These are phyloP conservation scores for Platysternon megacephalum DNA, from an alignment of 2,113 vertebrate species.

Conservation along the genomic window DNA sequence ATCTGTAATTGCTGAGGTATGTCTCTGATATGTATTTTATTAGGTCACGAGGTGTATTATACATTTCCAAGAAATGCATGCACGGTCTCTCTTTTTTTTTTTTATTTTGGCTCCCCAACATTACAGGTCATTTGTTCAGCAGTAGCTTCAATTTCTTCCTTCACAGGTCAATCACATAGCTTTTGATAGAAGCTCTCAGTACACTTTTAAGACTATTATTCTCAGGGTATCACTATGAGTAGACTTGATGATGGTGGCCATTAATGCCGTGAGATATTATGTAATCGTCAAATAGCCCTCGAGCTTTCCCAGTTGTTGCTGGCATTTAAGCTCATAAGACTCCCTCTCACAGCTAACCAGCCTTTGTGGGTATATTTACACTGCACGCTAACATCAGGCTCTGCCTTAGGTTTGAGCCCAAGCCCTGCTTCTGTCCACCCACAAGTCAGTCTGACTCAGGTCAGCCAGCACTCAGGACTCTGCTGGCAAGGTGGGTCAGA, in stretches of 20 bases:
- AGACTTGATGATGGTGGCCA: background rate
- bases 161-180: background rate
- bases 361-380: background rate
- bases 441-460: background rate
- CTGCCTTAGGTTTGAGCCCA: background rate
- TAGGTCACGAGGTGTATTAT: background rate
- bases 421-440: background rate
- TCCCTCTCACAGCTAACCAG: background rate
- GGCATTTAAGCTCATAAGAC: background rate
- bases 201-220: background rate
- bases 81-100: background rate
- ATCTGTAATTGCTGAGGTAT: background rate
- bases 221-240: background rate
- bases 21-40: background rate
- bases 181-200: background rate
- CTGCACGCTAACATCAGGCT: background rate
- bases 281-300: background rate
- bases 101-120: background rate
- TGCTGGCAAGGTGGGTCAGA: background rate
- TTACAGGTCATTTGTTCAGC: background rate
- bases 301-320: background rate
- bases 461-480: background rate
- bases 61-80: fast-evolving
- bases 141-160: background rate
- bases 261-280: background rate